Evolutionary conservation across 2,113 vertebrate genomes (phyloP).

Genomic region (Hippocampus mohnikei): DNA sequence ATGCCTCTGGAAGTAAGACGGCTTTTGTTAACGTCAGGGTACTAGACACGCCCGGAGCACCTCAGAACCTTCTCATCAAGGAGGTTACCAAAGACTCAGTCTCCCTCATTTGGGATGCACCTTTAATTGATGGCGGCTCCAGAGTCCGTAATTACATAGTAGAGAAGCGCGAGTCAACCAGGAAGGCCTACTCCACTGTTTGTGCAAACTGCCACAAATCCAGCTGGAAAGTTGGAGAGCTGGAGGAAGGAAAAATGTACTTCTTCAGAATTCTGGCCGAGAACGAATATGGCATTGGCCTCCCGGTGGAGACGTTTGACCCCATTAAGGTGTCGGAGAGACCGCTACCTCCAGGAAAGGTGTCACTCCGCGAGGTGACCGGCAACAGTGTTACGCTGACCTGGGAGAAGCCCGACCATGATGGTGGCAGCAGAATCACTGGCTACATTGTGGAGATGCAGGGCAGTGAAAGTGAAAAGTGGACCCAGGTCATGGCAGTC

Average conservation of each 20-base stretch:
- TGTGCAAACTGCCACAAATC: slow-evolving; percentile 92
- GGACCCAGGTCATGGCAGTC: slow-evolving; percentile 88
- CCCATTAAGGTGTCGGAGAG: slow-evolving; percentile 91
- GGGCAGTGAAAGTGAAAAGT: slow-evolving; percentile 91
- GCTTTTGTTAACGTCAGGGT: slow-evolving; percentile 95
- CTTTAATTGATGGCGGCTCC: slow-evolving; percentile 91
- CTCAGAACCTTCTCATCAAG: slow-evolving; percentile 88
- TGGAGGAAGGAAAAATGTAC: slow-evolving; percentile 91
- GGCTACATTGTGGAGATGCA: slow-evolving; percentile 98
- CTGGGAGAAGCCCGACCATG: slow-evolving; percentile 98
- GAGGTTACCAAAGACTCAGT: slow-evolving; percentile 92
- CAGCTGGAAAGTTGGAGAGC: slow-evolving; percentile 87
- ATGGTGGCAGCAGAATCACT: slow-evolving; percentile 93
- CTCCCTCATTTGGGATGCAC: slow-evolving; percentile 91
- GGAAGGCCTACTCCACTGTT: slow-evolving; percentile 95
- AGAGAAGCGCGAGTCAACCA: slow-evolving; percentile 94
- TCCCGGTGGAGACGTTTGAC: slow-evolving; percentile 90
- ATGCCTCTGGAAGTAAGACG: slow-evolving; percentile 89
- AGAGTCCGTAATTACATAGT: slow-evolving; percentile 94
- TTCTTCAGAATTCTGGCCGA: slow-evolving; percentile 95
- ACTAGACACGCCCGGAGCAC: slow-evolving; percentile 92
- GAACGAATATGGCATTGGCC: slow-evolving; percentile 93
- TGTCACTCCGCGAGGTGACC: slow-evolving; percentile 87
- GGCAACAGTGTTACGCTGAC: slow-evolving; percentile 84
- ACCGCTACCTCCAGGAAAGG: slow-evolving; percentile 95